A percentile compares a stretch with the other conserved stretches of the same genome.
phyloP scores from a whole-genome alignment of 2,113 vertebrate species.

The Mohoua ochrocephala region DNA sequence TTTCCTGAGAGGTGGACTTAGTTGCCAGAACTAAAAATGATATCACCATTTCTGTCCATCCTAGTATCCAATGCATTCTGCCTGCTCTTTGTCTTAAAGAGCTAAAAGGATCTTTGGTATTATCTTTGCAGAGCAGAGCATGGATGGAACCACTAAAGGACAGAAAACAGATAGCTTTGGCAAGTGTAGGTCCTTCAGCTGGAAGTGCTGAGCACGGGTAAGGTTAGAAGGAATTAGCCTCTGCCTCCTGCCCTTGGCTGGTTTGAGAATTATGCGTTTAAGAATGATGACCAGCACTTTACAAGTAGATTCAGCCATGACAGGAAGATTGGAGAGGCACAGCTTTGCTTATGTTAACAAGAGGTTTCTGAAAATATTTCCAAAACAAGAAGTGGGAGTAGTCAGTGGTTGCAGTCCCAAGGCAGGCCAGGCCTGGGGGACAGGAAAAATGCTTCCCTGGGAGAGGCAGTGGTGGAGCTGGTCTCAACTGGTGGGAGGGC shows the following conservation, averaged over 20 bases:
- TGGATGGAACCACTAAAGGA: background rate
- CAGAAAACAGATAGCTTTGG: background rate
- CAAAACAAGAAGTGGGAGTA: background rate
- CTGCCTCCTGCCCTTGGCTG: background rate
- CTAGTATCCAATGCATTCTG: background rate
- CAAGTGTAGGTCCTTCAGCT: background rate
- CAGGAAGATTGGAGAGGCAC: background rate
- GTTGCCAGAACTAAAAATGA: background rate
- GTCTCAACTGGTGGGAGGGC: background rate
- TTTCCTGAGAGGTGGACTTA: background rate
- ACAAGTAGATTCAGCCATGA: background rate
- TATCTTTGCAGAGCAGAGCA: background rate
- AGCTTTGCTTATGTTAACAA: background rate
- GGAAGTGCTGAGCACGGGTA: background rate
- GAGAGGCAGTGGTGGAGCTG: rapidly evolving
- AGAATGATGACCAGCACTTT: background rate
- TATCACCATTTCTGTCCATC: background rate
- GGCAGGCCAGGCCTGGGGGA: background rate
- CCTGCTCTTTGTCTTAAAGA: background rate
- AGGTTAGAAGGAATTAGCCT: background rate
- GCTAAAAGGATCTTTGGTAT: background rate
- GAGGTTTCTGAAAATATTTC: background rate
- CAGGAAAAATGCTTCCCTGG: background rate
- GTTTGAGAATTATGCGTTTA: background rate
- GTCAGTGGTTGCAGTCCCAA: background rate